A percentile compares a stretch with the other conserved stretches of the same genome.
Evolutionary conservation across 2,888 invertebrate species (phyloP).

Genomic region (Psococerastis gibbosa): DNA sequence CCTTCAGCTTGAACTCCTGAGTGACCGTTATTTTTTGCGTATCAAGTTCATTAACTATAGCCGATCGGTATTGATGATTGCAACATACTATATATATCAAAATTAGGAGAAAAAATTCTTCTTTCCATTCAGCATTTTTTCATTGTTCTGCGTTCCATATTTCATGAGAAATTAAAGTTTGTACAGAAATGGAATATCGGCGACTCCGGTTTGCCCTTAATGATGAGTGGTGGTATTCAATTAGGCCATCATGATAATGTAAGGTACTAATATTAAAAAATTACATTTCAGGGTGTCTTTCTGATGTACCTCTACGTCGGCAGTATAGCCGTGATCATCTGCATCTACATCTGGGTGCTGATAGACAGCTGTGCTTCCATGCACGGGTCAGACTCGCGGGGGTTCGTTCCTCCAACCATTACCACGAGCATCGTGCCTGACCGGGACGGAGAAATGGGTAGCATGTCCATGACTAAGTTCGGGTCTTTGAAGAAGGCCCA

Average conservation of each 20-base stretch:
- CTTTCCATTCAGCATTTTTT: too few relatives aligned
- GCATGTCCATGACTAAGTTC: constrained; percentile 27
- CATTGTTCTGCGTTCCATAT: too few relatives aligned
- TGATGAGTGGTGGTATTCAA: background rate
- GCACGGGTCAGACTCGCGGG: constrained; percentile 19
- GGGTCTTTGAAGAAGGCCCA: constrained; percentile 33
- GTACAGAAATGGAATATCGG: too few relatives aligned
- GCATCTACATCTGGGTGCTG: constrained; percentile 33
- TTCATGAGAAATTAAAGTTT: too few relatives aligned
- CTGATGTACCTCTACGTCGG: constrained; percentile 34
- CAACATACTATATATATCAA: too few relatives aligned
- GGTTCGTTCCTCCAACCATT: constrained; percentile 18
- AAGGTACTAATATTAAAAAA: too few relatives aligned
- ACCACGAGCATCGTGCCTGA: constrained; percentile 23
- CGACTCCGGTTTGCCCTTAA: too few relatives aligned
- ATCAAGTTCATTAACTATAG: too few relatives aligned
- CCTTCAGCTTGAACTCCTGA: too few relatives aligned
- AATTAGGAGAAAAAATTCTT: too few relatives aligned
- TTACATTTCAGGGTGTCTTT: constrained; percentile 29
- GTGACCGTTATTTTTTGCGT: too few relatives aligned
- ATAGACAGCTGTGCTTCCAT: constrained; percentile 31
- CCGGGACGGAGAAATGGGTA: constrained; percentile 28
- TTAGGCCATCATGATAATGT: constrained; percentile 4
- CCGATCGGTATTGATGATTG: too few relatives aligned
- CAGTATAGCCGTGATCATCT: constrained; percentile 32